These are phyloP conservation scores for Chloropsis hardwickii DNA, from an alignment of 2,113 vertebrate species.

Conservation along the genomic window DNA sequence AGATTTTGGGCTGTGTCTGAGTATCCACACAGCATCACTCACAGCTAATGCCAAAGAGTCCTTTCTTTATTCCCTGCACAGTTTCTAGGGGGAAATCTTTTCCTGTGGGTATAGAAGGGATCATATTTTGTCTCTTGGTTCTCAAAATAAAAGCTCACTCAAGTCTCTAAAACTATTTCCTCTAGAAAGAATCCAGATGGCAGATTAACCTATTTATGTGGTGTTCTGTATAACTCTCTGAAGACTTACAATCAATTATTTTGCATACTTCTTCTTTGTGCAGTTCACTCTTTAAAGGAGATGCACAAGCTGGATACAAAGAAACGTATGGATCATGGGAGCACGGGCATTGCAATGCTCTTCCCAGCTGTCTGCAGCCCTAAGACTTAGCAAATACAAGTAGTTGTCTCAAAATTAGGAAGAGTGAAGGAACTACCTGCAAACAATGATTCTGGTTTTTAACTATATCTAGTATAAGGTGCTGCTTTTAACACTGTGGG, in stretches of 20 bases:
- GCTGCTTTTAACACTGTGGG: background rate
- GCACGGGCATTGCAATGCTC: fast-evolving
- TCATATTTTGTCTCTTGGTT: background rate
- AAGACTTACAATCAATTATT: background rate
- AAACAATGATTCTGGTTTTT: background rate
- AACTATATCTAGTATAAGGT: background rate
- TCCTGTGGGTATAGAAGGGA: background rate
- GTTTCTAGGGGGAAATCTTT: background rate
- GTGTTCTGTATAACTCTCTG: background rate
- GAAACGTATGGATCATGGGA: background rate
- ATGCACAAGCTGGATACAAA: background rate
- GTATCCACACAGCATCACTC: background rate
- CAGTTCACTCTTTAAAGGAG: background rate
- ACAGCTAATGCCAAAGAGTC: background rate
- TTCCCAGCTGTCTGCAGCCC: background rate
- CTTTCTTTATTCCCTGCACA: background rate
- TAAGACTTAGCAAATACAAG: background rate
- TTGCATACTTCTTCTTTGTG: background rate
- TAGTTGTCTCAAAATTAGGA: background rate
- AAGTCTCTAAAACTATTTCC: background rate
- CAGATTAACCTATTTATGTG: background rate
- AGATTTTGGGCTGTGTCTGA: background rate
- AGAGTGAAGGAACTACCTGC: background rate
- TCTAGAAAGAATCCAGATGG: background rate
- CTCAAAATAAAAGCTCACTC: background rate